These are phyloP conservation scores for Carduelis carduelis DNA, from an alignment of 2,797 vertebrate species.

Conservation along the genomic window DNA sequence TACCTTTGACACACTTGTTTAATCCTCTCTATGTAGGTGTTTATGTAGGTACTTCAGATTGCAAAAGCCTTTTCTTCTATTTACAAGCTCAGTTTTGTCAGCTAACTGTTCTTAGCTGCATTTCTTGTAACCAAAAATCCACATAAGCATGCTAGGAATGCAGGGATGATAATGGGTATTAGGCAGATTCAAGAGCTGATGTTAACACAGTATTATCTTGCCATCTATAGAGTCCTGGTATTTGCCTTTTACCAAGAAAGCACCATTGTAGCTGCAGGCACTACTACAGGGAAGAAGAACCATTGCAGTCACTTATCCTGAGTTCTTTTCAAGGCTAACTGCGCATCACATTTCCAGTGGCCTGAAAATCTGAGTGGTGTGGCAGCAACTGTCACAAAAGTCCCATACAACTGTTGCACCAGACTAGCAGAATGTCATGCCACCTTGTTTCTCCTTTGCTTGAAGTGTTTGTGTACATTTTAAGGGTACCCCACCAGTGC, in stretches of 20 bases:
- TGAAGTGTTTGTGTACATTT: conserved; percentile 9
- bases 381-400: neutral
- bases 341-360: conserved; percentile 33
- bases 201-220: conserved; percentile 8
- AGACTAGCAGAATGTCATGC: conserved; percentile 29
- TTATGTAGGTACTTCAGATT: conserved; percentile 64
- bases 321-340: neutral
- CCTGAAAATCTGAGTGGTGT: conserved; percentile 46
- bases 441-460: conserved; percentile 29
- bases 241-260: conserved; percentile 41
- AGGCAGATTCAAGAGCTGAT: conserved; percentile 37
- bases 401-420: neutral
- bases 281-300: neutral
- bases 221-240: conserved; percentile 29
- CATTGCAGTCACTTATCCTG: neutral
- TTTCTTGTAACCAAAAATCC: conserved; percentile 77
- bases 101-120: conserved; percentile 62
- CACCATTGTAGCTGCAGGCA: conserved; percentile 10
- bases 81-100: conserved; percentile 60
- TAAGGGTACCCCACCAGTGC: conserved; percentile 54
- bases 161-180: conserved; percentile 27
- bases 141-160: conserved; percentile 54
- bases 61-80: conserved; percentile 69
- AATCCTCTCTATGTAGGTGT: conserved; percentile 68
- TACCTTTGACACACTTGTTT: conserved; percentile 64